These are phyloP conservation scores for Aradophagus sp. DNA, from an alignment of 1,140 invertebrate genomes.

Conservation along the genomic window DNA sequence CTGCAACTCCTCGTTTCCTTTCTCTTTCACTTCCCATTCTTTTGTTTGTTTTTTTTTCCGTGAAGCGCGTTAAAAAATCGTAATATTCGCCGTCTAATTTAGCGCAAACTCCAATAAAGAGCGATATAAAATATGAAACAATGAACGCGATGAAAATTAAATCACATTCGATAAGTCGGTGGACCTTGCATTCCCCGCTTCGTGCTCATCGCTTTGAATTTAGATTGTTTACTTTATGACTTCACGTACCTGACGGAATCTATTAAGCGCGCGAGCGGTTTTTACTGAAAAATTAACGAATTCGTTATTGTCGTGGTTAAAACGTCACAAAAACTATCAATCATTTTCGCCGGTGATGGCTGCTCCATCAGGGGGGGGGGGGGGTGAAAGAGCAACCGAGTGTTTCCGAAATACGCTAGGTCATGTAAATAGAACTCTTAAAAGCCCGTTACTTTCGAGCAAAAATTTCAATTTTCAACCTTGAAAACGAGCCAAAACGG, in stretches of 20 bases:
- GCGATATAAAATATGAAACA: too few species aligned
- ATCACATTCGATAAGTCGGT: too few species aligned
- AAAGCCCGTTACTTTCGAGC: conserved; percentile 22
- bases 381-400: not conserved
- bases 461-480: conserved; percentile 30
- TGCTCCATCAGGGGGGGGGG: too few species aligned
- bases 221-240: conserved; percentile 42
- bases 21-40: too few species aligned
- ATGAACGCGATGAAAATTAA: too few species aligned
- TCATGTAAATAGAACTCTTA: conserved; percentile 48
- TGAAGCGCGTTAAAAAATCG: too few species aligned
- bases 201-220: conserved; percentile 38
- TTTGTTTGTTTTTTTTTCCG: too few species aligned
- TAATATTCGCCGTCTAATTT: too few species aligned
- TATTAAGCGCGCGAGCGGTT: conserved; percentile 8
- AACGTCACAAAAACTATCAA: conserved; percentile 41
- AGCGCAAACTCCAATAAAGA: too few species aligned
- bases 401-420: conserved; percentile 32
- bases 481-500: conserved; percentile 47
- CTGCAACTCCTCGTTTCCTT: too few species aligned
- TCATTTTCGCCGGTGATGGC: conserved; percentile 31
- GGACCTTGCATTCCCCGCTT: conserved; percentile 26
- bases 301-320: conserved; percentile 32
- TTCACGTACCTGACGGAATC: conserved; percentile 4
- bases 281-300: conserved; percentile 32